These are phyloP conservation scores for Mungos mungo DNA, from an alignment of 2,113 vertebrate genomes.

Conservation along the genomic window DNA sequence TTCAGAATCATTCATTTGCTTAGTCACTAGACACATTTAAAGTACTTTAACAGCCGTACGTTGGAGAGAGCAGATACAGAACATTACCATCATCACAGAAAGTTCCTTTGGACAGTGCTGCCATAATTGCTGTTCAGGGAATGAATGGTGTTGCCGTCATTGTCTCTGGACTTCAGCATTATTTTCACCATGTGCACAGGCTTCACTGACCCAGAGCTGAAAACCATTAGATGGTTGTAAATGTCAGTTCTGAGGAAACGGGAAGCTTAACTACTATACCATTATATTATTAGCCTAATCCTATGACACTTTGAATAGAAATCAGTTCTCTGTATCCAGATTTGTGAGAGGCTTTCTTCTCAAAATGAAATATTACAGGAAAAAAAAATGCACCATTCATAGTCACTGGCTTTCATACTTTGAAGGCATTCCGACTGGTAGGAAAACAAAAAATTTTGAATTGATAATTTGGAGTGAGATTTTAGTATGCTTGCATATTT, in stretches of 20 bases:
- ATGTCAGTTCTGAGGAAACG: not conserved
- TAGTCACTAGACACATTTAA: not conserved
- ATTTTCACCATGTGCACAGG: not conserved
- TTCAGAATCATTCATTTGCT: not conserved
- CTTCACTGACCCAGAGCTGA: constrained; percentile 38
- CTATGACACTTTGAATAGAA: constrained; percentile 43
- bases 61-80: not conserved
- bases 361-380: constrained; percentile 40
- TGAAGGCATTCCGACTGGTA: not conserved
- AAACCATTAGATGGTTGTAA: constrained; percentile 48
- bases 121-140: not conserved
- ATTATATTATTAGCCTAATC: constrained; percentile 49
- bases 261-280: constrained; percentile 1
- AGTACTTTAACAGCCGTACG: not conserved
- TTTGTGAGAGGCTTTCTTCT: constrained; percentile 50
- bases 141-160: not conserved
- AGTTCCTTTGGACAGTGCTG: not conserved
- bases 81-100: not conserved
- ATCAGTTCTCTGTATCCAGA: constrained; percentile 20
- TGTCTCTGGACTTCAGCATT: constrained; percentile 32
- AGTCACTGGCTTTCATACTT: not conserved
- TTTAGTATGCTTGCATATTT: not conserved
- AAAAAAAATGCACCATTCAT: not conserved
- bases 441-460: not conserved
- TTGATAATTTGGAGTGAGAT: not conserved